Evolutionary conservation across 2,113 vertebrate species (phyloP).

Genomic region (Austrofundulus limnaeus): DNA sequence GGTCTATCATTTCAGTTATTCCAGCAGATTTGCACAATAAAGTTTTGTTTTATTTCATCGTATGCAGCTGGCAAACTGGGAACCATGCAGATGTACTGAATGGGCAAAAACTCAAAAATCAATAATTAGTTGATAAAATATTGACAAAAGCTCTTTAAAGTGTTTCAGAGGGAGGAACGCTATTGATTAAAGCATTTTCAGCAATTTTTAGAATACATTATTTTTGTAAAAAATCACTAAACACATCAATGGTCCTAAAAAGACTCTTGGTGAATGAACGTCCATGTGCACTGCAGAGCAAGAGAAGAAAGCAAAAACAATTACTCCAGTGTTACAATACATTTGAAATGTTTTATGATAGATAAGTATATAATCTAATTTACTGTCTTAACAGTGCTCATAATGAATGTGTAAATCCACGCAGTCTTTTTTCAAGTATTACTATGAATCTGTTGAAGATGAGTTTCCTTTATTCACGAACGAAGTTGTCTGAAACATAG

Average conservation of each 20-base stretch:
- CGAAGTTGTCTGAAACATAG: constrained; percentile 47
- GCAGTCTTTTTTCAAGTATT: constrained; percentile 37
- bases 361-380: constrained; percentile 36
- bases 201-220: background rate
- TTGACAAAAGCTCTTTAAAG: background rate
- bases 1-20: too few species aligned
- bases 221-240: background rate
- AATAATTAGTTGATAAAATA: background rate
- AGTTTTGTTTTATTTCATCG: too few species aligned
- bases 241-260: constrained; percentile 9
- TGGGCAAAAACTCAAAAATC: too few species aligned
- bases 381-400: constrained; percentile 28
- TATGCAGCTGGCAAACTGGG: too few species aligned
- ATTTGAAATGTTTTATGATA: constrained; percentile 23
- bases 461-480: constrained; percentile 34
- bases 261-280: background rate
- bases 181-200: constrained; percentile 7
- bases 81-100: background rate
- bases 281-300: background rate
- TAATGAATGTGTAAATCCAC: constrained; percentile 31
- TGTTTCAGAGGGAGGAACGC: background rate
- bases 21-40: too few species aligned
- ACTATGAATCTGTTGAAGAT: constrained; percentile 42
- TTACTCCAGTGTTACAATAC: constrained; percentile 7
- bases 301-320: constrained; percentile 7